Conservation (phyloP, 2,113 vertebrate genomes). For the Albula glossodonta region DNA sequence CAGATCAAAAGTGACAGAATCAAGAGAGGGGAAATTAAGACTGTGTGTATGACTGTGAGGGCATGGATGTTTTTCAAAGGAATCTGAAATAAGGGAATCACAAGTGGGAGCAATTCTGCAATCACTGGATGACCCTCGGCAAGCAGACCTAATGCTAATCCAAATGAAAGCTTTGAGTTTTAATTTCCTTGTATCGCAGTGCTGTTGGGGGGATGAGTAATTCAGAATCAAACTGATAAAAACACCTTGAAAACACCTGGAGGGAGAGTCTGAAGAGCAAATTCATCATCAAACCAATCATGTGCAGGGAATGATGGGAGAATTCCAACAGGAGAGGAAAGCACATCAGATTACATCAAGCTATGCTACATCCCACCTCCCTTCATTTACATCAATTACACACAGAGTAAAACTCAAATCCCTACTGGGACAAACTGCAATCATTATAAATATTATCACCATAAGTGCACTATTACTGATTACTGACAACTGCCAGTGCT, state of each 20-base stretch:
- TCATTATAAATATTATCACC: background rate
- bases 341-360: background rate
- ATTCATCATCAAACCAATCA: background rate
- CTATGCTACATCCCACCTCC: background rate
- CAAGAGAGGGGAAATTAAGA: too few relatives aligned
- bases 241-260: background rate
- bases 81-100: slow-evolving; percentile 26
- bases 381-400: background rate
- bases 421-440: background rate
- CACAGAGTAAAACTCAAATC: background rate
- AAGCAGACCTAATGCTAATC: slow-evolving; percentile 68
- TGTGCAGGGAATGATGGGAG: background rate
- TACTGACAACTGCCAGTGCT: background rate
- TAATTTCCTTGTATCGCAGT: background rate
- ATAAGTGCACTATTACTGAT: background rate
- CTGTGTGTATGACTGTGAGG: background rate
- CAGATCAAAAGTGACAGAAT: too few relatives aligned
- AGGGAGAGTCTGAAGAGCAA: background rate
- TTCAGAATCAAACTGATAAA: slow-evolving; percentile 4
- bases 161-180: slow-evolving; percentile 39
- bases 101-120: slow-evolving; percentile 73
- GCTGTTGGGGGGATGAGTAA: background rate
- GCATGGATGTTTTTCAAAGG: background rate
- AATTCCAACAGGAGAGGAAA: background rate
- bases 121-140: slow-evolving; percentile 67